Percentiles rank a stretch among this genome's conserved stretches.
phyloP scores from a whole-genome alignment of 2,113 vertebrate species.

The Speoplatyrhinus poulsoni region DNA sequence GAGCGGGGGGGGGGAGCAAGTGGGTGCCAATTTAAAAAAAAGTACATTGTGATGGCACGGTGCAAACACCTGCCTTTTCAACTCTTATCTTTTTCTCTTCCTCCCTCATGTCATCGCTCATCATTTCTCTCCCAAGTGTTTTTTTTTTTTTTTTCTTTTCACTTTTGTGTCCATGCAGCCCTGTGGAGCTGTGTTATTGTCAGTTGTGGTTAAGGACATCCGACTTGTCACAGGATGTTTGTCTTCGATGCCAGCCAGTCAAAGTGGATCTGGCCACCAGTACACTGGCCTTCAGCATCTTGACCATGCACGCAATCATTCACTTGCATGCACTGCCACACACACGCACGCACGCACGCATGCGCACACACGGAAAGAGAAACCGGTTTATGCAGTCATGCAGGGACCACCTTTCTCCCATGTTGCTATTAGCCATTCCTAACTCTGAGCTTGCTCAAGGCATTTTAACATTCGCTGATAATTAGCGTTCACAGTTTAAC shows the following conservation, averaged over 20 bases:
- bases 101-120: conserved; percentile 6
- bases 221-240: conserved; percentile 69
- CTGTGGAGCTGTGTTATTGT: conserved; percentile 20
- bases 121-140: conserved; percentile 12
- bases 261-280: conserved; percentile 42
- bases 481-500: conserved; percentile 32
- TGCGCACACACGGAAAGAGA: conserved; percentile 18
- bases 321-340: conserved; percentile 11
- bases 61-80: conserved; percentile 10
- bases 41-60: not conserved
- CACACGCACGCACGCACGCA: not conserved
- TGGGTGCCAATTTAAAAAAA: not conserved
- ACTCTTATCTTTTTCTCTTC: not conserved
- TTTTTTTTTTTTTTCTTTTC: not conserved
- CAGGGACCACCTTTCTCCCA: conserved; percentile 4
- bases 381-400: conserved; percentile 17
- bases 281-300: conserved; percentile 51
- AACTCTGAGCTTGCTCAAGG: conserved; percentile 30
- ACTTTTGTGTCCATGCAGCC: conserved; percentile 30
- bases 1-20: not conserved
- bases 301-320: conserved; percentile 36
- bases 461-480: conserved; percentile 43
- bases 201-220: conserved; percentile 51
- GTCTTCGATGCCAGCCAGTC: conserved; percentile 62
- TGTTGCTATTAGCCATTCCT: conserved; percentile 47